phyloP scores from a whole-genome alignment of 2,797 vertebrate genomes.

The Karalla daura region DNA sequence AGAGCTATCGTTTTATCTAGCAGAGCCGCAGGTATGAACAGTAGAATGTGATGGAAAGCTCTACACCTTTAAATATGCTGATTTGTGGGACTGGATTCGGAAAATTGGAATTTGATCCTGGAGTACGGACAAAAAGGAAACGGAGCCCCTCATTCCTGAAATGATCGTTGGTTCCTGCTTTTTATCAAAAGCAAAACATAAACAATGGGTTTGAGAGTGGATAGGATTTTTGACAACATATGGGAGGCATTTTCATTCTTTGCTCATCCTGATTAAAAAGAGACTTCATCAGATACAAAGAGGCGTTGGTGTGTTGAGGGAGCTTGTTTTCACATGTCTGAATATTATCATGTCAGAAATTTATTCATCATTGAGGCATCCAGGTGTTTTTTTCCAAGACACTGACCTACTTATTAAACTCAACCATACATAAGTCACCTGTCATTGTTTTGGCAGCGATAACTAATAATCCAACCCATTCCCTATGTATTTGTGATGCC shows the following conservation, averaged over 20 bases:
- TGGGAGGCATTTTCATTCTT: constrained; percentile 28
- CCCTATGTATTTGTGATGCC: constrained; percentile 5
- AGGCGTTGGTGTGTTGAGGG: neutral
- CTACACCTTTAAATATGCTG: neutral
- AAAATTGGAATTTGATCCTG: constrained; percentile 3
- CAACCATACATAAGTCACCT: constrained; percentile 8
- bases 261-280: neutral
- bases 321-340: neutral
- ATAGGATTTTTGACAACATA: constrained; percentile 1
- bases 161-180: constrained; percentile 15
- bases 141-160: neutral
- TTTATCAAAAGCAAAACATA: constrained; percentile 3
- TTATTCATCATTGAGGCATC: neutral
- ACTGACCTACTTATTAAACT: constrained; percentile 14
- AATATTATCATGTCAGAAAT: neutral
- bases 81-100: neutral
- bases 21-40: neutral
- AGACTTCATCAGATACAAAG: constrained; percentile 17
- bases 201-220: too few relatives aligned
- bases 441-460: constrained; percentile 24
- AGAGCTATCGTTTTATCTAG: neutral
- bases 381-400: constrained; percentile 3
- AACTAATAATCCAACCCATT: constrained; percentile 1
- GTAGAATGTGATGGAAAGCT: neutral
- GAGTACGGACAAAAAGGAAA: constrained; percentile 1